Conservation (phyloP, 2,113 vertebrate species). For the Nothoprocta pentlandii region DNA sequence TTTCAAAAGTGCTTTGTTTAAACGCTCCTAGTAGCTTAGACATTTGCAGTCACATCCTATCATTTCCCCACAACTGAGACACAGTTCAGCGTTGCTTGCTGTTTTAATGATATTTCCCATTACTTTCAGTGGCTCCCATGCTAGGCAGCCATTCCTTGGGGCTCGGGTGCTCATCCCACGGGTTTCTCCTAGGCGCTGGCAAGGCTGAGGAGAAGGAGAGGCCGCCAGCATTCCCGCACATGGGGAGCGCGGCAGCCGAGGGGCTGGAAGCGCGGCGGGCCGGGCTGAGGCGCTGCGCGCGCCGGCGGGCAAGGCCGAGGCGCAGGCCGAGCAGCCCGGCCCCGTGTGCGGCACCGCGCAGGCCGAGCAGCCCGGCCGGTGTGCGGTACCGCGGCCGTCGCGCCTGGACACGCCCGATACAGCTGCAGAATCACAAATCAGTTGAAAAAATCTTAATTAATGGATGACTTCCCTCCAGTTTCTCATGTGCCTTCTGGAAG, state of each 20-base stretch:
- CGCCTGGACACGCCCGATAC: not conserved
- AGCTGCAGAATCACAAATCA: not conserved
- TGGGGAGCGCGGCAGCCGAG: not conserved
- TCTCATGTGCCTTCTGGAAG: not conserved
- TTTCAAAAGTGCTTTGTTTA: constrained; percentile 11
- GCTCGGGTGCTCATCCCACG: not conserved
- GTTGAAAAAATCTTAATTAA: not conserved
- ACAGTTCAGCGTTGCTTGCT: not conserved
- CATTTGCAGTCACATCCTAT: constrained; percentile 1
- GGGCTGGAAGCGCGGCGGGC: not conserved
- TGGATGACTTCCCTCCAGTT: not conserved
- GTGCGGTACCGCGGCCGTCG: not conserved
- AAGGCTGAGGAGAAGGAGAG: not conserved
- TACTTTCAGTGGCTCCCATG: not conserved
- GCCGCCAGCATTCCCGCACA: not conserved
- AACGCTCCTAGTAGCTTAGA: not conserved
- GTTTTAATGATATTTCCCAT: not conserved
- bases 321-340: too few species aligned
- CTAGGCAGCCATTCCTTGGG: not conserved
- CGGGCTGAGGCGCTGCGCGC: too few species aligned
- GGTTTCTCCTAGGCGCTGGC: not conserved
- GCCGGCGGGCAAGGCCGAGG: too few species aligned
- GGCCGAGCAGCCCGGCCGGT: not conserved
- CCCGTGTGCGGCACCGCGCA: not conserved
- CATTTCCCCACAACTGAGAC: not conserved